These are phyloP conservation scores for Dioctria rufipes DNA, from an alignment of 2,888 invertebrate species.

Conservation along the genomic window DNA sequence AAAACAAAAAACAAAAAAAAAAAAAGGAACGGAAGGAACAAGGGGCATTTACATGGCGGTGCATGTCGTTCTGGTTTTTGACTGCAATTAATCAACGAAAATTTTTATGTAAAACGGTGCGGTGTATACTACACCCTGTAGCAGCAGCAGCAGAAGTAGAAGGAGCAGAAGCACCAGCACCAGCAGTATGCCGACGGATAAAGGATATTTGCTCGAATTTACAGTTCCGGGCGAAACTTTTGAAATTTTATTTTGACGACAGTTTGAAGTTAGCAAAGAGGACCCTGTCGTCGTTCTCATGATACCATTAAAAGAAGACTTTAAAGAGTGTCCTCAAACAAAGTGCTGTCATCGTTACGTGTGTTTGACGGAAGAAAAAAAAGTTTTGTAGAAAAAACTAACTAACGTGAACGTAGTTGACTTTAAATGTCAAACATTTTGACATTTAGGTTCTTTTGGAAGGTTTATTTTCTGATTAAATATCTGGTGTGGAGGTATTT, in stretches of 20 bases:
- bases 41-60: slow-evolving; percentile 55
- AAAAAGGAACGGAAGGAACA: slow-evolving; percentile 12
- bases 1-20: too few species aligned
- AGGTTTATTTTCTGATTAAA: not conserved
- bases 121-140: slow-evolving; percentile 27
- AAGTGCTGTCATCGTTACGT: slow-evolving; percentile 1
- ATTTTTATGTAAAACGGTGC: slow-evolving; percentile 30
- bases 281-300: slow-evolving; percentile 3
- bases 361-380: not conserved
- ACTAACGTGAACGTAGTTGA: not conserved
- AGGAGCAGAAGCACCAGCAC: too few species aligned
- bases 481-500: too few species aligned
- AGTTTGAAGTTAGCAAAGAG: slow-evolving; percentile 39
- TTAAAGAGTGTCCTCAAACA: not conserved
- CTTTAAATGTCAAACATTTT: slow-evolving; percentile 6
- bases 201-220: slow-evolving; percentile 33
- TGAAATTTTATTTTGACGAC: slow-evolving; percentile 38
- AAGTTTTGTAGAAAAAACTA: not conserved
- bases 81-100: slow-evolving; percentile 59
- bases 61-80: slow-evolving; percentile 58
- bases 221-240: slow-evolving; percentile 15
- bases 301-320: not conserved
- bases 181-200: slow-evolving; percentile 1
- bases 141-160: not conserved
- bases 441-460: not conserved